Evolutionary conservation across 35 echinoderm and acorn worm genomes (phyloP).

Genomic region (Amphiura filiformis): DNA sequence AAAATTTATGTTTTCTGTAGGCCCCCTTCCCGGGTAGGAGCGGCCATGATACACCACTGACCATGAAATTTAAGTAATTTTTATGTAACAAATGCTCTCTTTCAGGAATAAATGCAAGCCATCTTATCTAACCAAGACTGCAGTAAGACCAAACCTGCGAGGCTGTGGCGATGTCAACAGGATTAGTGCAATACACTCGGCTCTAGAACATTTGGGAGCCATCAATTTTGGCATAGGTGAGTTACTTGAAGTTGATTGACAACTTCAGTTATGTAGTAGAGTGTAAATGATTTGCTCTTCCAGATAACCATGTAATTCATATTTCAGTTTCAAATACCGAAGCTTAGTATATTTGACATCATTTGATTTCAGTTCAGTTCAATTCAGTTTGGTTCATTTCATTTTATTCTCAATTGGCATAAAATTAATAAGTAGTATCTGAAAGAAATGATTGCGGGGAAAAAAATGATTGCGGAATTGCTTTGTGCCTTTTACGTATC

Average conservation of each 20-base stretch:
- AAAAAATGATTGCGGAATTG: too few species aligned
- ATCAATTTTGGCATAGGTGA: constrained; percentile 83
- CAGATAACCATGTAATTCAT: too few species aligned
- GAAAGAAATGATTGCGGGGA: not conserved
- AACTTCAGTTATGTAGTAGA: not conserved
- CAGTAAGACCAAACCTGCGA: constrained; percentile 33
- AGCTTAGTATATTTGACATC: too few species aligned
- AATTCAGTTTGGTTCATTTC: not conserved
- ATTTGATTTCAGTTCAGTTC: too few species aligned
- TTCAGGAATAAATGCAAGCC: constrained; percentile 61
- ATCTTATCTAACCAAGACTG: constrained; percentile 55
- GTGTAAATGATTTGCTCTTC: not conserved
- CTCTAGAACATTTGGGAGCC: constrained; percentile 53
- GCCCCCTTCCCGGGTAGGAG: too few species aligned
- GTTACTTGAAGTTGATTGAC: constrained; percentile 6
- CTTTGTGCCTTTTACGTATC: too few species aligned
- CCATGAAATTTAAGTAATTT: too few species aligned
- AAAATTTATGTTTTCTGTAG: too few species aligned
- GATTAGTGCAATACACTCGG: constrained; percentile 59
- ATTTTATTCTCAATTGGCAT: not conserved
- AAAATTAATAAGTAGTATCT: not conserved
- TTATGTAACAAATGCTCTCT: too few species aligned
- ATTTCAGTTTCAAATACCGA: too few species aligned
- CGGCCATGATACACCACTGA: too few species aligned
- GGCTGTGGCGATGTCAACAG: constrained; percentile 76